These are phyloP conservation scores for Poecilia latipinna DNA, from an alignment of 2,113 vertebrate species.

Conservation along the genomic window DNA sequence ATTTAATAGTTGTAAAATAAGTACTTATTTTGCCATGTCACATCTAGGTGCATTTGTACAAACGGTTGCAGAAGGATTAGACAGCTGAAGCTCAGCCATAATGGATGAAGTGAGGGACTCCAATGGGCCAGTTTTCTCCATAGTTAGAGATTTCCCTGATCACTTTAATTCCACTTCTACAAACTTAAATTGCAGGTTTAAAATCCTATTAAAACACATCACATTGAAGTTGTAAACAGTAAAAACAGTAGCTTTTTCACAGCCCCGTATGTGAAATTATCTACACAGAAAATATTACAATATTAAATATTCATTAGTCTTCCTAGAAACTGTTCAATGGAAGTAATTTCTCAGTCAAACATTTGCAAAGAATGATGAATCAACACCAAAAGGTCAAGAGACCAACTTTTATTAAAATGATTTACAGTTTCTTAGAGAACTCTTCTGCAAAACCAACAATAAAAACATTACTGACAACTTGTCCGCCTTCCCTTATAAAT, in stretches of 20 bases:
- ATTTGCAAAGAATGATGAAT: neutral
- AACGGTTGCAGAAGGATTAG: too few relatives aligned
- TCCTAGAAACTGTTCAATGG: neutral
- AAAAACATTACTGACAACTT: slow-evolving; percentile 8
- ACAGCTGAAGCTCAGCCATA: too few relatives aligned
- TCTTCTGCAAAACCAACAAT: slow-evolving; percentile 17
- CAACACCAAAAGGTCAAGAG: neutral
- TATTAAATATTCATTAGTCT: neutral
- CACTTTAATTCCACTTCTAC: too few relatives aligned
- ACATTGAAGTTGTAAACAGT: neutral
- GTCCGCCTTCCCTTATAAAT: slow-evolving; percentile 18
- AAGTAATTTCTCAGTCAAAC: neutral
- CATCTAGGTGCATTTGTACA: too few relatives aligned
- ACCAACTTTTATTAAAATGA: slow-evolving; percentile 57
- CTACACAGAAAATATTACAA: too few relatives aligned
- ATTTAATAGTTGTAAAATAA: too few relatives aligned
- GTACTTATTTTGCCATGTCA: too few relatives aligned
- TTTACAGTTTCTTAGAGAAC: slow-evolving; percentile 17
- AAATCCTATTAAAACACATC: neutral
- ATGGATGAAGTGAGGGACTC: too few relatives aligned
- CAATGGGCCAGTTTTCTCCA: too few relatives aligned
- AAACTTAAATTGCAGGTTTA: too few relatives aligned
- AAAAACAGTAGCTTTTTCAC: neutral
- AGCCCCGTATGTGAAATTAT: too few relatives aligned
- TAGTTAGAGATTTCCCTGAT: too few relatives aligned